Conservation (phyloP, 2,888 invertebrate species). For the Alentia gelatinosa region DNA sequence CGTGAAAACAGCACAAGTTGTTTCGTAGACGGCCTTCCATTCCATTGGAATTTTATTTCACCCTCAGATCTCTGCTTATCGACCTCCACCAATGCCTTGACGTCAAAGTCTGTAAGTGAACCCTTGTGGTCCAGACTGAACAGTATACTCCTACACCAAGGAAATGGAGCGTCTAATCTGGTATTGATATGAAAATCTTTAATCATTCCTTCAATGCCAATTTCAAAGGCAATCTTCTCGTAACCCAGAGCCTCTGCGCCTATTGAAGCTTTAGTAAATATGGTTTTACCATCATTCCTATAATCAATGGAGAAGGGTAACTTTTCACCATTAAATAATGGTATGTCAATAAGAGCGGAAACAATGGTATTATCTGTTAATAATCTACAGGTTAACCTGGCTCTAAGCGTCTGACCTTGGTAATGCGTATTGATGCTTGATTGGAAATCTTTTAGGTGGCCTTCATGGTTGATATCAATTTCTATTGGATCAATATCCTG, state of each 20-base stretch:
- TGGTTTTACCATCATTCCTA: not conserved
- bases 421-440: not conserved
- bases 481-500: not conserved
- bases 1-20: not conserved
- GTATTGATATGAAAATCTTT: not conserved
- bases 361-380: not conserved
- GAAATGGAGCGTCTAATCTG: not conserved
- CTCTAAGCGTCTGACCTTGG: not conserved
- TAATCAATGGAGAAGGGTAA: not conserved
- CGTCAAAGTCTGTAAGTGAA: not conserved
- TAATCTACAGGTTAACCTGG: not conserved
- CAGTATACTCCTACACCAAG: not conserved
- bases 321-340: not conserved
- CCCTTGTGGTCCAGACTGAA: not conserved
- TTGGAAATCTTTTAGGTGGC: slow-evolving; percentile 55
- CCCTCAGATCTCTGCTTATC: not conserved
- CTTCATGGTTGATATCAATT: slow-evolving; percentile 8
- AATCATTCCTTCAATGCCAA: not conserved
- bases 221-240: not conserved
- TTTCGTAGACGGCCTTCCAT: not conserved
- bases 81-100: not conserved
- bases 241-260: not conserved
- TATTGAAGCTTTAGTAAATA: not conserved
- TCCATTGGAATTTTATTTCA: not conserved
- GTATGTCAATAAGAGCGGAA: not conserved